These are phyloP conservation scores for Trididemnum clinides DNA, from an alignment of 23 tunicate species.

Conservation along the genomic window DNA sequence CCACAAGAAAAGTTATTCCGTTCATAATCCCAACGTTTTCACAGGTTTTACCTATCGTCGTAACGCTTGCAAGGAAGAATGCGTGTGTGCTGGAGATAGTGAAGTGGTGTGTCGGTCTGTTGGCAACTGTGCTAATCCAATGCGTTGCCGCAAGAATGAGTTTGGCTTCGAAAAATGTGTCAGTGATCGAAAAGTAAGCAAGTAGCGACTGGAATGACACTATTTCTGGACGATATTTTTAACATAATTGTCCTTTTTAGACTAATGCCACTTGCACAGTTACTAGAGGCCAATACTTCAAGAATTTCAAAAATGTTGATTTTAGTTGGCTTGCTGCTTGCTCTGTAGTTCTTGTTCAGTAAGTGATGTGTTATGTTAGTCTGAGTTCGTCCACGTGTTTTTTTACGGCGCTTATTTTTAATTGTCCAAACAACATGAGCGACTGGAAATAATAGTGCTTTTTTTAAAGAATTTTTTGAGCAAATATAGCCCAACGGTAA, in stretches of 20 bases:
- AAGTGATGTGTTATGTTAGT: neutral
- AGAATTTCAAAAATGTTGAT: slow-evolving; percentile 48
- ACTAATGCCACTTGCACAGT: slow-evolving; percentile 46
- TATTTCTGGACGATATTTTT: no score
- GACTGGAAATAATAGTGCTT: no score
- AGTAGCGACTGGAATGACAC: no score
- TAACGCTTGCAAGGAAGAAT: slow-evolving; percentile 57
- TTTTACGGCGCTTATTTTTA: no score
- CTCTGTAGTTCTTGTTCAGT: slow-evolving; percentile 36
- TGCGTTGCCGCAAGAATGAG: slow-evolving; percentile 25
- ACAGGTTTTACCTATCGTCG: slow-evolving; percentile 50
- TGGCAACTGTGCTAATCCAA: slow-evolving; percentile 19
- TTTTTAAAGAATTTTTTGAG: no score
- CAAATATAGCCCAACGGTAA: no score
- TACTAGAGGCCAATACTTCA: slow-evolving; percentile 35
- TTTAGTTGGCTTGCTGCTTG: slow-evolving; percentile 43
- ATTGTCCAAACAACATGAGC: no score
- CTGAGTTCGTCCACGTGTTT: neutral
- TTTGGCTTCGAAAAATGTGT: slow-evolving; percentile 43
- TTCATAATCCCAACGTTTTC: neutral
- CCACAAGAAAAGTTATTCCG: neutral
- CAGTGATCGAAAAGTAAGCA: slow-evolving; percentile 39
- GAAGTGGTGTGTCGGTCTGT: slow-evolving; percentile 20
- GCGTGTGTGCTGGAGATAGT: slow-evolving; percentile 57
- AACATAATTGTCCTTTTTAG: slow-evolving; percentile 52